phyloP scores from a whole-genome alignment of 2,888 invertebrate species.

The Panopea generosa region DNA sequence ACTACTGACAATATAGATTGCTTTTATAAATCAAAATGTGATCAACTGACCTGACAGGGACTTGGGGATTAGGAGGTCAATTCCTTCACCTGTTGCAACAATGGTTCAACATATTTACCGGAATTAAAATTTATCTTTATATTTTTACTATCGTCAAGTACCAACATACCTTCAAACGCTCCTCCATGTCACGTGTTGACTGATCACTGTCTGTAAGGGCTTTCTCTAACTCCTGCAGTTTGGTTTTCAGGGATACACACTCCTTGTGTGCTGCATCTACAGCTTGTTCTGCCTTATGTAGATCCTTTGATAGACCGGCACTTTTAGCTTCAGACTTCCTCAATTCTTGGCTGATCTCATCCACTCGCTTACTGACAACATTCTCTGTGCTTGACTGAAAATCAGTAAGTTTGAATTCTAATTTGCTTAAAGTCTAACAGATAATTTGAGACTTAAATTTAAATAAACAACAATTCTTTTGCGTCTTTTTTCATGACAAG shows the following conservation, averaged over 20 bases:
- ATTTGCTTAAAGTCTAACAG: too few species aligned
- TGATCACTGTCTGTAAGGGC: slow-evolving; percentile 71
- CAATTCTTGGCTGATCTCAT: slow-evolving; percentile 86
- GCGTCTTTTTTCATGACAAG: too few species aligned
- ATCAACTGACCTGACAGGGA: too few species aligned
- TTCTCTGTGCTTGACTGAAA: slow-evolving; percentile 72
- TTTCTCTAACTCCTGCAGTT: slow-evolving; percentile 78
- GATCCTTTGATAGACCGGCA: slow-evolving; percentile 57
- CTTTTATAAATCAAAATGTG: too few species aligned
- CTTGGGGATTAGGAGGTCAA: too few species aligned
- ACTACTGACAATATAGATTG: too few species aligned
- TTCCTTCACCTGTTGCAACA: too few species aligned
- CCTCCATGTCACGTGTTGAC: slow-evolving; percentile 84
- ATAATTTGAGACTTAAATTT: too few species aligned
- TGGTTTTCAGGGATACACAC: slow-evolving; percentile 88
- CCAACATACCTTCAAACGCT: slow-evolving; percentile 86
- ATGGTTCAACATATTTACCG: too few species aligned
- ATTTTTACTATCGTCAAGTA: too few species aligned
- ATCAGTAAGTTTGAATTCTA: neutral
- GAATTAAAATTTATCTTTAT: too few species aligned
- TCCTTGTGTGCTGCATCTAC: slow-evolving; percentile 86
- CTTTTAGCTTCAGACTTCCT: slow-evolving; percentile 76
- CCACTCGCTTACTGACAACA: slow-evolving; percentile 80
- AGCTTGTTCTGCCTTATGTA: slow-evolving; percentile 82
- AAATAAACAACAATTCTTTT: too few species aligned